Evolutionary conservation across 2,888 invertebrate species (phyloP), one percentile per base, ranked within the genome.

Genomic region (Noctua janthe): DNA sequence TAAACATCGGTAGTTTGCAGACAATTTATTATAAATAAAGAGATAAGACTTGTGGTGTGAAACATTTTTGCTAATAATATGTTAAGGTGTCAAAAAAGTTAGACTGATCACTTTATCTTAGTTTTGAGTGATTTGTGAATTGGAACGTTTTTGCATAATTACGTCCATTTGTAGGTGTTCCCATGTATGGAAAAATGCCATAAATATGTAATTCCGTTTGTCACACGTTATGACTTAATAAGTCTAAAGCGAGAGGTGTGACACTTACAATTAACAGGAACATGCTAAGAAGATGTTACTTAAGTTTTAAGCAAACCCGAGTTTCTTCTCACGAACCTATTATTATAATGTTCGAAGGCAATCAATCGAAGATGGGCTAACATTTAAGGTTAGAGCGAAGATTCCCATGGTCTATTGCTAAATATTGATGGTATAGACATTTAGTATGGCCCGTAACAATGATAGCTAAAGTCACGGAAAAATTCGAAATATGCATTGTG

Each of bases 301-400:
- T 51, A 79, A 84, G 62, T 77, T 78, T 80, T 23, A 78, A 79
- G 29, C 2, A 77, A 84, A 81, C 47, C 13, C 1, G 80, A 75
- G 82, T 88, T 91, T 89, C 85, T 56, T 78, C 81, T 87, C 88
- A 80, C 87, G 78, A 87, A 81, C 47, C 72, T 43, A 74, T 74
- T 80, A 83, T 89, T 76, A 75, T 83, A 87, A 80, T 80, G 82
- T 82, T 86, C 82, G 86, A 90, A 89, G 75, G 81, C 75, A 80
- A 88, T 86, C 76, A 82, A 82, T 82, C 54, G 85, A 82, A 83
- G 89, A 78, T 43, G 80, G 76, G 82, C 66, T 83, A 86, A 81
- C 86, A 89, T 88, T 87, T 83, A 87, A 87, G 76, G 74, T 84
- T 87, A 78, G 75, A 82, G 59, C 49, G 82, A 72, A 85, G 75